Evolutionary conservation across 1,140 invertebrate genomes (phyloP).

Genomic region (Anastrepha obliqua): DNA sequence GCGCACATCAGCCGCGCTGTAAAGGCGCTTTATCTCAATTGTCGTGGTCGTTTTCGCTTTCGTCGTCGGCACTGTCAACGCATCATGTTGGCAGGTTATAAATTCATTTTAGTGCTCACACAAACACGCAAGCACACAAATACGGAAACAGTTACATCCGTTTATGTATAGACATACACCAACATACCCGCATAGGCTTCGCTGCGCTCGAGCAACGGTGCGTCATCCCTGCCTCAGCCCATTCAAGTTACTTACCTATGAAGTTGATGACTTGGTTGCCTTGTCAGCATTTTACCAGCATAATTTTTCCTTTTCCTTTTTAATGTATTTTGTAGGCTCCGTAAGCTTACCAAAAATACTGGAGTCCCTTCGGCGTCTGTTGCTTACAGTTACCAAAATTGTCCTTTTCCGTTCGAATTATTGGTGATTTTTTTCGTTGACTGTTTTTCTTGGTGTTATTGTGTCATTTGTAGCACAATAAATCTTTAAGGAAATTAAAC

Average conservation of each 20-base stretch:
- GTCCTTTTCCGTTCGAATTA: slow-evolving; percentile 36
- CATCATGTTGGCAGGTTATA: slow-evolving; percentile 46
- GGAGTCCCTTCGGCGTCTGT: not conserved
- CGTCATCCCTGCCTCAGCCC: not conserved
- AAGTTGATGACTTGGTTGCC: slow-evolving; percentile 45
- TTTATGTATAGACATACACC: not conserved
- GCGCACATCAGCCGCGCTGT: not conserved
- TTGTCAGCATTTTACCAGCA: slow-evolving; percentile 16
- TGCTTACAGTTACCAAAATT: slow-evolving; percentile 27
- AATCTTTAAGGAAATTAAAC: slow-evolving; percentile 52
- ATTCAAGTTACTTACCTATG: slow-evolving; percentile 1
- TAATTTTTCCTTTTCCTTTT: not conserved
- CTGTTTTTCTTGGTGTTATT: slow-evolving; percentile 5
- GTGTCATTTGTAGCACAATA: slow-evolving; percentile 33
- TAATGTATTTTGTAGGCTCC: not conserved
- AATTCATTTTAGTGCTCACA: slow-evolving; percentile 41
- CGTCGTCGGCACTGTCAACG: slow-evolving; percentile 16
- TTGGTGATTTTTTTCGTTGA: not conserved
- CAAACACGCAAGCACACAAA: not conserved
- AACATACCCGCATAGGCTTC: not conserved
- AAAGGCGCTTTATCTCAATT: slow-evolving; percentile 16
- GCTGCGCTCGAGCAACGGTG: too few relatives aligned
- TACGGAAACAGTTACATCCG: too few relatives aligned
- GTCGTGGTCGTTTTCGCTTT: not conserved
- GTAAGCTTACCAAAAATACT: not conserved